These are phyloP conservation scores for Austrolebias charrua DNA, from an alignment of 2,797 vertebrate genomes.

Conservation along the genomic window DNA sequence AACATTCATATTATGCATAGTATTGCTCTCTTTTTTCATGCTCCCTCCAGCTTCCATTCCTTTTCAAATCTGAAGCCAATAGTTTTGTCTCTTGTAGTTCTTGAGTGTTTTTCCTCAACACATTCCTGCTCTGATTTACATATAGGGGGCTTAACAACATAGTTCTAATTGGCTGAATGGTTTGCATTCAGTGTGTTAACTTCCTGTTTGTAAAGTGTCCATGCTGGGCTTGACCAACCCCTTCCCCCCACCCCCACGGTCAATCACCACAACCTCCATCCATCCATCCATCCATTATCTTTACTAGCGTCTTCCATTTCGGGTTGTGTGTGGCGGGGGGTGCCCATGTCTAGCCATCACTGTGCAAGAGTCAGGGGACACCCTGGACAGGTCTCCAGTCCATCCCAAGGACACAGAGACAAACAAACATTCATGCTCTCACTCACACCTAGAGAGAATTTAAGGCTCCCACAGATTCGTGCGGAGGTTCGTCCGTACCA, in stretches of 20 bases:
- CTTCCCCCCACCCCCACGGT: constrained; percentile 12
- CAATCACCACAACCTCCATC: too few species aligned
- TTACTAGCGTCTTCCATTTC: too few species aligned
- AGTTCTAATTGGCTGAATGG: constrained; percentile 61
- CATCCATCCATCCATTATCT: too few species aligned
- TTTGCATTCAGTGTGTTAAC: constrained; percentile 59
- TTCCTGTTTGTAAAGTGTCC: constrained; percentile 55
- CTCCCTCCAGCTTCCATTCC: constrained; percentile 30
- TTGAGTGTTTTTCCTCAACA: constrained; percentile 25
- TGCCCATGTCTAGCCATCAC: too few species aligned
- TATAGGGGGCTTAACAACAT: constrained; percentile 38
- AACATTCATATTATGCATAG: constrained; percentile 11
- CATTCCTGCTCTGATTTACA: constrained; percentile 52
- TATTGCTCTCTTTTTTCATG: constrained; percentile 9
- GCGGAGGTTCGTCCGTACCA: too few species aligned
- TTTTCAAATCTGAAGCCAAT: constrained; percentile 11
- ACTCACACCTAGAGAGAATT: too few species aligned
- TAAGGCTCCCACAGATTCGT: too few species aligned
- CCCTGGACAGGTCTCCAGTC: too few species aligned
- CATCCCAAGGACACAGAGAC: too few species aligned
- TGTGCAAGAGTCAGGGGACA: too few species aligned
- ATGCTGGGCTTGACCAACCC: constrained; percentile 27
- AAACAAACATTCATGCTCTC: too few species aligned
- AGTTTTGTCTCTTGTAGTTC: constrained; percentile 24
- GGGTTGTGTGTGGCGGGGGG: too few species aligned